Conservation (phyloP, 2,888 invertebrate genomes). For the Polietes domitor region DNA sequence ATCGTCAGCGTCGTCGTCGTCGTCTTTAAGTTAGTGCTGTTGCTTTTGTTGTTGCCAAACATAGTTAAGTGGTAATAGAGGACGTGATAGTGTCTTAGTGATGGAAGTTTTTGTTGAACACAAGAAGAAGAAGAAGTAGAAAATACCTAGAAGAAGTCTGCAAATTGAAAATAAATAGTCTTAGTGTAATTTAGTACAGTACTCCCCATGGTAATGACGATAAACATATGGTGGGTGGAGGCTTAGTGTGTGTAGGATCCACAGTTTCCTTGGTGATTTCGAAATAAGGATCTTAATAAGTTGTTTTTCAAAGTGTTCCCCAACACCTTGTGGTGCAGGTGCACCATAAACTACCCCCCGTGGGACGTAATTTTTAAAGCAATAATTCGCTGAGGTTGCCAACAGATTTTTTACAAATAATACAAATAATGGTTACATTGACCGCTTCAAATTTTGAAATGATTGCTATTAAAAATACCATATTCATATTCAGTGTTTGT, state of each 20-base stretch:
- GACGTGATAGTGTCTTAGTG: conserved; percentile 57
- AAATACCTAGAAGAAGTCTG: conserved; percentile 38
- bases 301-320: too few relatives aligned
- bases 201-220: not conserved
- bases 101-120: conserved; percentile 33
- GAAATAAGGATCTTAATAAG: too few relatives aligned
- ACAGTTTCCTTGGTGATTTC: not conserved
- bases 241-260: not conserved
- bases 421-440: too few relatives aligned
- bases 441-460: too few relatives aligned
- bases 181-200: conserved; percentile 24
- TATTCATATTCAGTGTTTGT: too few relatives aligned
- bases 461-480: too few relatives aligned
- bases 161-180: conserved; percentile 64
- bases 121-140: conserved; percentile 15
- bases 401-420: too few relatives aligned
- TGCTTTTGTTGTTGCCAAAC: conserved; percentile 44
- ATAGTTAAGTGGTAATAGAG: conserved; percentile 63
- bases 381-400: too few relatives aligned
- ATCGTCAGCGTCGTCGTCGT: conserved; percentile 53
- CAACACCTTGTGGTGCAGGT: too few relatives aligned
- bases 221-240: conserved; percentile 19
- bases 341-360: too few relatives aligned
- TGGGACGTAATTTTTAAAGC: too few relatives aligned
- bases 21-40: conserved; percentile 45